These are phyloP conservation scores for Clusia tigrina DNA, from an alignment of 2,888 invertebrate species.

Conservation along the genomic window DNA sequence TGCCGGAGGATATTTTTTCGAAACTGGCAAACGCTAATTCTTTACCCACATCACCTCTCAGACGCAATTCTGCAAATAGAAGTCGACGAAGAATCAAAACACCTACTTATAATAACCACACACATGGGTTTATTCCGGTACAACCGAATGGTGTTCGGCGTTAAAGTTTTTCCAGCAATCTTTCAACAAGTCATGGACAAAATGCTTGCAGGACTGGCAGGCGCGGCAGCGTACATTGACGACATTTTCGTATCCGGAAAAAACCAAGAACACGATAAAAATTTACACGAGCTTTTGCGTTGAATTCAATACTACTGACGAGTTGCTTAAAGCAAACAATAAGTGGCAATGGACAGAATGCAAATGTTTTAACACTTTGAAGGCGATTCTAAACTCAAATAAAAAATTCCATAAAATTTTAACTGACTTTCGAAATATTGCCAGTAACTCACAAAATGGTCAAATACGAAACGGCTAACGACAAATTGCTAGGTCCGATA, in stretches of 20 bases:
- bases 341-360: conserved; percentile 28
- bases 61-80: conserved; percentile 39
- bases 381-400: conserved; percentile 30
- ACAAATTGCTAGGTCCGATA: too few relatives aligned
- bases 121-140: conserved; percentile 32
- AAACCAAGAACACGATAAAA: conserved; percentile 26
- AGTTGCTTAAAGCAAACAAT: conserved; percentile 25
- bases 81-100: conserved; percentile 33
- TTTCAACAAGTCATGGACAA: conserved; percentile 36
- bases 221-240: conserved; percentile 29
- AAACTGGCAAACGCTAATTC: too few relatives aligned
- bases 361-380: conserved; percentile 30
- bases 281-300: conserved; percentile 18
- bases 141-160: conserved; percentile 33
- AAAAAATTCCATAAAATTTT: too few relatives aligned
- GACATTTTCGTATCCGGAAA: conserved; percentile 32
- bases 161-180: conserved; percentile 37
- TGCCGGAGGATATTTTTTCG: conserved; percentile 37
- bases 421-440: too few relatives aligned
- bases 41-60: too few relatives aligned
- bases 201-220: conserved; percentile 27
- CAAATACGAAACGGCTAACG: too few relatives aligned
- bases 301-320: conserved; percentile 20
- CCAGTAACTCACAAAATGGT: too few relatives aligned
- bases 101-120: conserved; percentile 33